Percentiles rank a stretch among this genome's conserved stretches.
These are phyloP conservation scores for Lagodon rhomboides DNA, from an alignment of 2,797 vertebrate genomes.

Conservation along the genomic window DNA sequence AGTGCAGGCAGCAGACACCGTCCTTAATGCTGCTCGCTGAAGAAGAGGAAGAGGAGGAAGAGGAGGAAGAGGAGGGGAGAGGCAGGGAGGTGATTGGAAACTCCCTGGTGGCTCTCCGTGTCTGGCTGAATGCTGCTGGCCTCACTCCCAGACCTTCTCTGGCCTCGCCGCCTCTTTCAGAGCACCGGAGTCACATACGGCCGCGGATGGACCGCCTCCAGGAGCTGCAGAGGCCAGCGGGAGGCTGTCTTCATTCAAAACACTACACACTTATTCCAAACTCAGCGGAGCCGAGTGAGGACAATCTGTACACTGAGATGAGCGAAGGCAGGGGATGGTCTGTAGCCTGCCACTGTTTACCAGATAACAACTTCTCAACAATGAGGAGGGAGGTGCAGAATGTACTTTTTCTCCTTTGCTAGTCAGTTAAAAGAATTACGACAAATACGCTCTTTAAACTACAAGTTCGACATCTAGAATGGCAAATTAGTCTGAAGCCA, in stretches of 20 bases:
- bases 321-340: too few species aligned
- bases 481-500: neutral
- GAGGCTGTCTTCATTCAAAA: conserved; percentile 16
- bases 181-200: conserved; percentile 51
- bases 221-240: conserved; percentile 15
- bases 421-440: neutral
- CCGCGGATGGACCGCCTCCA: conserved; percentile 24
- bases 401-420: neutral
- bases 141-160: conserved; percentile 69
- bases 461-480: neutral
- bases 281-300: too few species aligned
- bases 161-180: conserved; percentile 51
- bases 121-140: conserved; percentile 76
- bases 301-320: too few species aligned
- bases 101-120: conserved; percentile 70
- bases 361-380: neutral
- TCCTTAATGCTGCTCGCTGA: conserved; percentile 30
- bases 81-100: conserved; percentile 76
- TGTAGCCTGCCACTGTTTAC: too few species aligned
- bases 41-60: conserved; percentile 28
- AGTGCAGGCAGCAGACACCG: conserved; percentile 36
- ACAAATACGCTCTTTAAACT: conserved; percentile 4
- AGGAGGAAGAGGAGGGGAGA: conserved; percentile 29
- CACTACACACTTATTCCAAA: neutral
- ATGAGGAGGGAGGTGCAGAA: neutral